Percentiles rank a stretch among this genome's conserved stretches.
phyloP scores from a whole-genome alignment of 2,797 vertebrate species.

The Distichodus sexfasciatus region DNA sequence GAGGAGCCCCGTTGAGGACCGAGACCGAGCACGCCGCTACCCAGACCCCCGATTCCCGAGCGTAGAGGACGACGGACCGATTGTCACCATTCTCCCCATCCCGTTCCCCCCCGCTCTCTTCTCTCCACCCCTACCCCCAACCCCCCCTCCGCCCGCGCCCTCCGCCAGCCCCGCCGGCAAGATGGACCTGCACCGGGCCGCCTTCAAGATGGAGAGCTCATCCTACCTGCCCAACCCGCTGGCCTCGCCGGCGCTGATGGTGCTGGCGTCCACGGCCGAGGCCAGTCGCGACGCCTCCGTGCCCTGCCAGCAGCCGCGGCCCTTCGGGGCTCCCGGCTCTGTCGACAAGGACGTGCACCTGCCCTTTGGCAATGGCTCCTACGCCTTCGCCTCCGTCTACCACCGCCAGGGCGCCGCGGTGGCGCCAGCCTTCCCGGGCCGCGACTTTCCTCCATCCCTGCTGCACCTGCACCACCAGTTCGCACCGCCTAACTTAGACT shows the following conservation, averaged over 20 bases:
- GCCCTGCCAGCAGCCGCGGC: slow-evolving; percentile 93
- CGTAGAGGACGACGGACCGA: slow-evolving; percentile 25
- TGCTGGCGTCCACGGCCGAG: slow-evolving; percentile 95
- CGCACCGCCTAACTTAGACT: slow-evolving; percentile 97
- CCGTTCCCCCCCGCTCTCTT: slow-evolving; percentile 47
- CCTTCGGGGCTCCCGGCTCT: slow-evolving; percentile 94
- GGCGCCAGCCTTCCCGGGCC: slow-evolving; percentile 93
- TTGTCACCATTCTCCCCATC: slow-evolving; percentile 51
- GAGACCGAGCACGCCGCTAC: slow-evolving; percentile 40
- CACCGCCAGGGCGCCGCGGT: slow-evolving; percentile 93
- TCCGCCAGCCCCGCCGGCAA: slow-evolving; percentile 66
- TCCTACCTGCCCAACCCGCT: slow-evolving; percentile 97
- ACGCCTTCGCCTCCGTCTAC: slow-evolving; percentile 98
- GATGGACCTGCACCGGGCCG: slow-evolving; percentile 99
- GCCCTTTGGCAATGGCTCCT: slow-evolving; percentile 97
- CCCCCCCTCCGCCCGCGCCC: slow-evolving; percentile 55
- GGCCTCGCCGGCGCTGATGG: slow-evolving; percentile 97
- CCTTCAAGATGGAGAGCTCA: slow-evolving; percentile 99
- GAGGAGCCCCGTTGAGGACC: slow-evolving; percentile 41
- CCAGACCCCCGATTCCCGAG: slow-evolving; percentile 30
- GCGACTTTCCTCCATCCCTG: slow-evolving; percentile 96
- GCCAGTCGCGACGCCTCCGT: slow-evolving; percentile 96
- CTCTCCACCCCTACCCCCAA: slow-evolving; percentile 48
- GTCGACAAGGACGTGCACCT: slow-evolving; percentile 97
- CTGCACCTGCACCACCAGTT: slow-evolving; percentile 98